Evolutionary conservation across 2,888 invertebrate genomes (phyloP), one percentile per base, ranked within the genome.

Genomic region (Xanthorhoe designata): DNA sequence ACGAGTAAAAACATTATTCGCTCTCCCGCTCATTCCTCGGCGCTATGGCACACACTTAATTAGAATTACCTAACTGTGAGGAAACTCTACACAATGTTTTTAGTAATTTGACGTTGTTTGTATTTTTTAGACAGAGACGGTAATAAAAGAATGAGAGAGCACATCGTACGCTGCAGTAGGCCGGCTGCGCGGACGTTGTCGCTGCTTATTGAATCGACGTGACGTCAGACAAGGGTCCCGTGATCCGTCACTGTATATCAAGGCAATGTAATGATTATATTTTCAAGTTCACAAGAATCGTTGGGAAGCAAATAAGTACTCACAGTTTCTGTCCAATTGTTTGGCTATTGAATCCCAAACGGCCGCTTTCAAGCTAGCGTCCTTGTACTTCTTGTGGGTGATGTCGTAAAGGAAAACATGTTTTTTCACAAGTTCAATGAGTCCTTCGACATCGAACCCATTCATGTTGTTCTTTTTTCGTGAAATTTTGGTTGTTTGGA

Each of bases 301-400:
- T 10, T 10, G 1, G 13, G 38, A 42, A 13, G 5, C 38, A 42
- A n/a, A 42, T 42, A 35, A 51, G 50, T 52, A 68, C 68, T 68
- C 42, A 68, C 68, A 53, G 49, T 13, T 68, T 49, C 53, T 61
- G 32, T 68, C 50, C 45, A 68, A n/a, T 17, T 45, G 57, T 15
- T 61, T 57, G 15, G 64, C 68, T 18, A 70, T 70, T 2, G 70
- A 57, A 9, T 70, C 65, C 70, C 70, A 70, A 52, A 53, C 60
- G 1, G 65, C 57, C 13, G 57, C 45, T 58, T 70, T 70, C 42
- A 68, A 58, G 29, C 42, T 62, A 5, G 68, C 54, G 53, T 70
- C 65, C 59, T 70, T 70, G 57, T 70, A 70, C 53, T 68, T 68
- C 18, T 61, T 63, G 18, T 70, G 64, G 18, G 35, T 49, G 38